phyloP scores from a whole-genome alignment of 2,797 vertebrate species.

The Vireo griseus region DNA sequence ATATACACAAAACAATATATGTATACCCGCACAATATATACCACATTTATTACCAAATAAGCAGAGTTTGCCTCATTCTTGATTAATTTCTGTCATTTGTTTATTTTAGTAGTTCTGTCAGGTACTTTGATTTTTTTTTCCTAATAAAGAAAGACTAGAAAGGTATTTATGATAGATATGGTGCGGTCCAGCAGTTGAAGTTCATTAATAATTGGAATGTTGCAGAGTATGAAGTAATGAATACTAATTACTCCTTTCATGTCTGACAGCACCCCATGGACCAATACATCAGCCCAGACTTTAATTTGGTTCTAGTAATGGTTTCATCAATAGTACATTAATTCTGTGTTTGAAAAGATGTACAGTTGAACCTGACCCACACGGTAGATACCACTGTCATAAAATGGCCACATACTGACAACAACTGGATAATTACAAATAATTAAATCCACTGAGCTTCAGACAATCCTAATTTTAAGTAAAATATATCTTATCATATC shows the following conservation, averaged over 20 bases:
- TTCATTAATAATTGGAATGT: constrained; percentile 99
- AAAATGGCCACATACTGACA: constrained; percentile 89
- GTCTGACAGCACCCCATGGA: constrained; percentile 93
- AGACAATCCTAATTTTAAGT: constrained; percentile 92
- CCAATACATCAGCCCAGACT: constrained; percentile 98
- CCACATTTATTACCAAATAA: not conserved
- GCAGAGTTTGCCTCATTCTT: not conserved
- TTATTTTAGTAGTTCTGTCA: constrained; percentile 45
- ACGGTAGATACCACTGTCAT: constrained; percentile 82
- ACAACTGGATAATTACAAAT: constrained; percentile 92
- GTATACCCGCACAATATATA: not conserved
- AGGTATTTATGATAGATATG: constrained; percentile 91
- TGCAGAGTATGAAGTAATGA: constrained; percentile 99
- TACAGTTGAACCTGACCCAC: constrained; percentile 94
- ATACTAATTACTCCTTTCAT: constrained; percentile 99
- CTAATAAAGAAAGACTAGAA: constrained; percentile 86
- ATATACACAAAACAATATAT: too few relatives aligned
- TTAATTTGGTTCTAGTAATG: constrained; percentile 99
- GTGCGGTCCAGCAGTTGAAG: constrained; percentile 90
- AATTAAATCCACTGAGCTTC: constrained; percentile 91
- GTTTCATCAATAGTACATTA: constrained; percentile 99
- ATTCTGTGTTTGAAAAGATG: constrained; percentile 98
- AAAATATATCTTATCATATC: constrained; percentile 88
- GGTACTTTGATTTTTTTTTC: constrained; percentile 64
- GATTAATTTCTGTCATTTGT: not conserved